Conservation (phyloP, 2,888 invertebrate genomes). For the Amiota minor region DNA sequence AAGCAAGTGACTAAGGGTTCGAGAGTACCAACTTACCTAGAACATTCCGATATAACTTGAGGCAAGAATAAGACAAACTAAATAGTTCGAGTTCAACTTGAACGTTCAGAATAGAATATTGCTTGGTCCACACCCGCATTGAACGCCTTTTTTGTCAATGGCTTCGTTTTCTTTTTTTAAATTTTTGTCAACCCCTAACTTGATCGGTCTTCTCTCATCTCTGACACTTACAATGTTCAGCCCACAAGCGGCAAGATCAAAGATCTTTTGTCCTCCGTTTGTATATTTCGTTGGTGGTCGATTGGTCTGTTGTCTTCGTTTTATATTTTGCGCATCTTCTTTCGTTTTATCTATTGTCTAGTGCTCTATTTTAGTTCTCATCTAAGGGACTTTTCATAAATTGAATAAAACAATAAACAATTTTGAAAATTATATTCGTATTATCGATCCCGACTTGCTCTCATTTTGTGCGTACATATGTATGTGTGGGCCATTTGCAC, state of each 20-base stretch:
- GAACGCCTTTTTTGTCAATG: slow-evolving; percentile 54
- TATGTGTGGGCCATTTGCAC: slow-evolving; percentile 26
- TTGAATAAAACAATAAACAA: slow-evolving; percentile 41
- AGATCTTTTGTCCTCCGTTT: slow-evolving; percentile 14
- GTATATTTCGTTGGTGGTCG: slow-evolving; percentile 55
- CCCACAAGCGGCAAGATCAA: slow-evolving; percentile 53
- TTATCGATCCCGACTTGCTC: slow-evolving; percentile 57
- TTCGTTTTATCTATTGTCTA: slow-evolving; percentile 51
- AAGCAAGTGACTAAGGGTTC: not conserved
- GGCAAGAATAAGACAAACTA: slow-evolving; percentile 15
- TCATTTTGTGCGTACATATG: not conserved
- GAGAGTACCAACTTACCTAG: not conserved
- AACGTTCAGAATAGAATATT: not conserved
- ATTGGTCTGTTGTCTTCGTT: not conserved
- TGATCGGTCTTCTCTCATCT: slow-evolving; percentile 51
- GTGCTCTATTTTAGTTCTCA: slow-evolving; percentile 57
- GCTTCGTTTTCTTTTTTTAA: slow-evolving; percentile 26
- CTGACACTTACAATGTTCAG: slow-evolving; percentile 40
- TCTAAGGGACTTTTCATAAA: slow-evolving; percentile 31
- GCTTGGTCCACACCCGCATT: slow-evolving; percentile 17
- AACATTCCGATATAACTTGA: not conserved
- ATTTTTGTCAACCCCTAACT: slow-evolving; percentile 54
- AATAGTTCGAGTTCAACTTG: not conserved
- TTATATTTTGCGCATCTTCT: slow-evolving; percentile 57
- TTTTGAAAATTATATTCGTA: slow-evolving; percentile 67